These are phyloP conservation scores for Phasianus colchicus DNA, from an alignment of 2,113 vertebrate genomes.

Conservation along the genomic window DNA sequence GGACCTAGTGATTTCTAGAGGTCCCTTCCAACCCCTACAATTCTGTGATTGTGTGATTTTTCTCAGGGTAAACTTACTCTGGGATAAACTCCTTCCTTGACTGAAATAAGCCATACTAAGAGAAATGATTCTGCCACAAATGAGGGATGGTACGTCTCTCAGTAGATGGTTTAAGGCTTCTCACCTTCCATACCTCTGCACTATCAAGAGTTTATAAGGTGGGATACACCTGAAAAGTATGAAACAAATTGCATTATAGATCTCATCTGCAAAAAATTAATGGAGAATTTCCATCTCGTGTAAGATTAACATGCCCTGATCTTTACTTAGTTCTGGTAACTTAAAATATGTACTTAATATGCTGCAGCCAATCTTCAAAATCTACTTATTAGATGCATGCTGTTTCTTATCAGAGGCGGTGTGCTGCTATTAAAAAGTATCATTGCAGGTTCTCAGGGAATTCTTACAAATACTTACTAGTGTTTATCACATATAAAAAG, in stretches of 20 bases:
- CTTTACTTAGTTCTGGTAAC: background rate
- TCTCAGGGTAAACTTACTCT: background rate
- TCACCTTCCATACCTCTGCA: background rate
- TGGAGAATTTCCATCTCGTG: background rate
- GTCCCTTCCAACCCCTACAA: too few species aligned
- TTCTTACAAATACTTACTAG: background rate
- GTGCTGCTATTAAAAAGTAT: background rate
- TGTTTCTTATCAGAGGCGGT: background rate
- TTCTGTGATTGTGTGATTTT: too few species aligned
- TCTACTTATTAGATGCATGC: background rate
- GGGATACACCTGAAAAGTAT: background rate
- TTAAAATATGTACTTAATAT: background rate
- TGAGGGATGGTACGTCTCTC: background rate
- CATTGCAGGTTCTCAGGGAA: background rate
- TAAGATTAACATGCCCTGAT: background rate
- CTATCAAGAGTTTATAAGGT: background rate
- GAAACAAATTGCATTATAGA: background rate
- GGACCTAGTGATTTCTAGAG: too few species aligned
- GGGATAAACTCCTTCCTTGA: background rate
- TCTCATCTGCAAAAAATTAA: background rate
- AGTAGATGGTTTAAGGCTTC: background rate
- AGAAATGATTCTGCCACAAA: background rate
- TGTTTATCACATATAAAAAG: background rate
- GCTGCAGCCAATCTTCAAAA: background rate
- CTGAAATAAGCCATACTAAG: background rate